phyloP scores from a whole-genome alignment of 30 jellyfish, hydroid and myxozoan species.

The Pelagia noctiluca region DNA sequence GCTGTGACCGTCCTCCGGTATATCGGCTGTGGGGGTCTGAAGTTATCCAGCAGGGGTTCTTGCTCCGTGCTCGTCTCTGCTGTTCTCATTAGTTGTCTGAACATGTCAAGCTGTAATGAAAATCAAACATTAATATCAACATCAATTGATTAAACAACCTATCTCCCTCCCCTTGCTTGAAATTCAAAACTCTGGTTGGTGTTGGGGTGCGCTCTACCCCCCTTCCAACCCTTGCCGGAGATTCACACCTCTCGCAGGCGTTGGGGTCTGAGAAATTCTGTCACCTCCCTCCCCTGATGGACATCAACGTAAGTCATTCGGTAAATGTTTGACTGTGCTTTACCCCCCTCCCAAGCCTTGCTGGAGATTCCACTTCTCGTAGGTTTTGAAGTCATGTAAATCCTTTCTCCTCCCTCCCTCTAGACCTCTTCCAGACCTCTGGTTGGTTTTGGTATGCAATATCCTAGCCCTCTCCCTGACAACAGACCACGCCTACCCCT shows the following conservation, averaged over 20 bases:
- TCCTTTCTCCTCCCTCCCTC: too few relatives aligned
- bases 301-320: too few relatives aligned
- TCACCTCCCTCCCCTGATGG: too few relatives aligned
- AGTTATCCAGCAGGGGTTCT: constrained; percentile 47
- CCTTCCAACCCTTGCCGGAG: background rate
- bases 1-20: constrained; percentile 63
- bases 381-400: too few relatives aligned
- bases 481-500: background rate
- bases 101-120: constrained; percentile 37
- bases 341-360: too few relatives aligned
- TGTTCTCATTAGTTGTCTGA: constrained; percentile 26
- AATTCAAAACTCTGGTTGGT: background rate
- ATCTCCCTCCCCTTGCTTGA: background rate
- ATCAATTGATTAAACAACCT: background rate
- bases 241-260: background rate
- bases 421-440: background rate
- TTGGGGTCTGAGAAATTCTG: background rate
- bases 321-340: too few relatives aligned
- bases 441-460: background rate
- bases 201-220: background rate
- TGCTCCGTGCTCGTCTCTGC: constrained; percentile 22
- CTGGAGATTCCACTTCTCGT: too few relatives aligned
- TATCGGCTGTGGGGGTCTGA: constrained; percentile 67
- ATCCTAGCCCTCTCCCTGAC: background rate
- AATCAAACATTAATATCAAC: too few relatives aligned